Base-by-base conservation (phyloP, 2,888 invertebrate genomes). In the Drosophila diplacantha region DNA sequence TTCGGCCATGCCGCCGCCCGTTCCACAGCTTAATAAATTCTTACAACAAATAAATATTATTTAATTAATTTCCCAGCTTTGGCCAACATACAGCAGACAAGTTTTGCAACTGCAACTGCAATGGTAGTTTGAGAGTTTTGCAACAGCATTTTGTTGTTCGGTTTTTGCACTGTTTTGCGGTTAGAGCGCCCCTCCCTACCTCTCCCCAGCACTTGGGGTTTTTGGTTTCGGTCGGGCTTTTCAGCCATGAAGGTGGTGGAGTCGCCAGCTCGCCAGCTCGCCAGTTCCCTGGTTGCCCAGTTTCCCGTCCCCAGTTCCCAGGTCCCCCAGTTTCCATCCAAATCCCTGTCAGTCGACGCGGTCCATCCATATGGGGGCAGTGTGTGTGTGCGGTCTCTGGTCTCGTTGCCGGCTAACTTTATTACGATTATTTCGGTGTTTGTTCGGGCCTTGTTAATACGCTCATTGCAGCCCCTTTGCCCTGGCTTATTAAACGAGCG, bases 11-110 rank as follows among this genome's bases (percentile, higher is more conserved):
- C 16, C 58, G 50, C 35, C 29, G 43, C 47, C 43, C 49, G 5
- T 35, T 29, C 39, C 29, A n/a, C 20, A 39, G 38, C 35, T 60
- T 63, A 72, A 77, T 77, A 82, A 72, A 80, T 80, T 74, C 56
- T 47, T 37, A 56, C 57, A 60, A 60, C 72, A 57, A 56, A 75
- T 78, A 81, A 81, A 83, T 79, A 75, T 79, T 69, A 69, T 72
- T 75, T 71, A 81, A 83, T 83, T 83, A 69, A 80, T 81, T 81
- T 74, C 60, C 49, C 44, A 49, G 72, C 53, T 64, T 47, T 54
- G 14, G 32, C 35, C 50, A 49, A 52, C 47, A 39, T 29, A 34
- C 41, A 52, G 51, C 69, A 69, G 52, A 39, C 61, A 50, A 51
- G 37, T 51, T 52, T 59, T 31, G 61, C 22, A 59, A 69, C 47